These are phyloP conservation scores for Todus mexicanus DNA, from an alignment of 2,797 vertebrate genomes.

Conservation along the genomic window DNA sequence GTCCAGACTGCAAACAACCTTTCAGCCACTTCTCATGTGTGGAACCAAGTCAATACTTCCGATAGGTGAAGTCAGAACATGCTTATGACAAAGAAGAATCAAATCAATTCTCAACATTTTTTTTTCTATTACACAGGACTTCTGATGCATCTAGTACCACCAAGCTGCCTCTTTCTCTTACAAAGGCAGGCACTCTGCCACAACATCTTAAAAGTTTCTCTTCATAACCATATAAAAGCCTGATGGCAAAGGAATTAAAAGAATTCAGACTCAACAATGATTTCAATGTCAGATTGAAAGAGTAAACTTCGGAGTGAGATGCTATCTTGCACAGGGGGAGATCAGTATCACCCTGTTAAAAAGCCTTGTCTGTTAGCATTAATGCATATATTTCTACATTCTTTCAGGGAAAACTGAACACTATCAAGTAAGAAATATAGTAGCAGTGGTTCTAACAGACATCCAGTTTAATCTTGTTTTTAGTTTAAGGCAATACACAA, in stretches of 20 bases:
- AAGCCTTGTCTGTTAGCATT: conserved; percentile 38
- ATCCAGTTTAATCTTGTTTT: not conserved
- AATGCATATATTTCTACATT: not conserved
- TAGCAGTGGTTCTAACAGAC: not conserved
- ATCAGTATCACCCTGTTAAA: conserved; percentile 44
- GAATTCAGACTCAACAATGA: conserved; percentile 60
- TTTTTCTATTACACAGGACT: not conserved
- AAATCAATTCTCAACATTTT: not conserved
- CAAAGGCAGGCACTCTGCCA: not conserved
- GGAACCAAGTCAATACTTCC: not conserved
- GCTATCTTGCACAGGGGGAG: conserved; percentile 47
- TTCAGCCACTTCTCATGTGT: not conserved
- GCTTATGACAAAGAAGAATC: not conserved
- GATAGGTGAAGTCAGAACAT: not conserved
- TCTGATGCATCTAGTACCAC: not conserved
- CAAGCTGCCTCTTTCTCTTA: not conserved
- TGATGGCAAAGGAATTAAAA: conserved; percentile 50
- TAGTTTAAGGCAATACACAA: not conserved
- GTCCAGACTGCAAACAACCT: not conserved
- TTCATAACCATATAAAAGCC: not conserved
- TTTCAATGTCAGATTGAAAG: conserved; percentile 56
- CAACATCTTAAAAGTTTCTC: not conserved
- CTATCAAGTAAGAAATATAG: not conserved
- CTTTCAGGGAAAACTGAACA: not conserved
- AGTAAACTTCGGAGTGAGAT: conserved; percentile 38